Evolutionary conservation across 2,113 vertebrate genomes (phyloP), one percentile per base, ranked within the genome.

Genomic region (Hippotragus niger): DNA sequence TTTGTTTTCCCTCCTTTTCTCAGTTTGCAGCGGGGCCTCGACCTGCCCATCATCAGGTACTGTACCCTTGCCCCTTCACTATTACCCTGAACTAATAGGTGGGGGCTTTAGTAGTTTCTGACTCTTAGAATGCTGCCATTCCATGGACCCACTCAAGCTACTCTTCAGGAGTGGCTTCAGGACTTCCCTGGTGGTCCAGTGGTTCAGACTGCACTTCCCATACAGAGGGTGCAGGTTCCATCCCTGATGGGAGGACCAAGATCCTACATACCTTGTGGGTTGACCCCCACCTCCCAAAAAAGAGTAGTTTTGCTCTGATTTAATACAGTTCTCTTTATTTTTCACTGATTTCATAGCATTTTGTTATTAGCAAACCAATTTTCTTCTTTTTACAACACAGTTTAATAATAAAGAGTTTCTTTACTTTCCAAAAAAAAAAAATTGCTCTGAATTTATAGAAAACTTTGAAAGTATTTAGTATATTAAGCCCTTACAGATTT

Each of bases 31-130:
- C 99, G 98, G 99, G 99, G 99, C 99, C 99, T 99, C 99, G 99
- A 99, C 99, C 99, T 98, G 99, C 99, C 99, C 99, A 99, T 99
- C 99, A 99, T 99, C 99, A 99, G 99, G 99, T 99, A 99, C 99
- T 98, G 99, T 99, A 99, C 98, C 95, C 98, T 80, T 94, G 98
- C 98, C 99, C 98, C 98, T 98, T 98, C 96, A 1, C 97, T 98
- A 53, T 96, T 97, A 83, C 43, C 95, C 91, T 97, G 85, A 97
- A 97, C 98, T 98, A 98, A 98, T 74, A 90, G 88, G 67, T 43
- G 97, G 98, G 97, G 97, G 94, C 97, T 82, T 87, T 60, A 19
- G 94, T 97, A 97, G 98, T 94, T 97, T 95, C 97, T 98, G 98
- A 98, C 96, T 92, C 71, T 36, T 81, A 98, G 97, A 98, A 88